phyloP scores from a whole-genome alignment of 1,140 invertebrate species.

The Hyles vespertilio region DNA sequence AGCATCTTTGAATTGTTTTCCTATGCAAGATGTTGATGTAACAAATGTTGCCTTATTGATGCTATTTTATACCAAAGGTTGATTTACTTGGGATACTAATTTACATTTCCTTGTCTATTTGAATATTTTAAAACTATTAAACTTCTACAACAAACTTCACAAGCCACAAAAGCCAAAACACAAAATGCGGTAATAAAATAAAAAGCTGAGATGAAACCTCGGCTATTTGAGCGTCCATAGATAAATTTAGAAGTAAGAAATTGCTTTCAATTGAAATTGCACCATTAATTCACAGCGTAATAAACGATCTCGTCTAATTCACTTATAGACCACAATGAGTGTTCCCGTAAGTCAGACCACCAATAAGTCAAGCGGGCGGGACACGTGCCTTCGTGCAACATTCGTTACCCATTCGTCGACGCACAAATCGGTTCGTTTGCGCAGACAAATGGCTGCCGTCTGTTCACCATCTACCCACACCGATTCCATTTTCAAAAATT shows the following conservation, averaged over 20 bases:
- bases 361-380: constrained; percentile 59
- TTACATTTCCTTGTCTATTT: too few relatives aligned
- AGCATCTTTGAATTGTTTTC: not conserved
- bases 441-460: constrained; percentile 66
- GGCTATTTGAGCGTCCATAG: too few relatives aligned
- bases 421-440: constrained; percentile 72
- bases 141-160: too few relatives aligned
- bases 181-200: too few relatives aligned
- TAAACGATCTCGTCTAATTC: constrained; percentile 31
- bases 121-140: too few relatives aligned
- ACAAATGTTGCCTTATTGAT: too few relatives aligned
- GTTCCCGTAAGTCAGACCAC: constrained; percentile 40
- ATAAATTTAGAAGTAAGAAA: too few relatives aligned
- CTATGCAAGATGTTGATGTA: too few relatives aligned
- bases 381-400: constrained; percentile 57
- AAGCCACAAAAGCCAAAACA: too few relatives aligned
- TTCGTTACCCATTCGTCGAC: constrained; percentile 65
- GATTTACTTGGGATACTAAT: not conserved
- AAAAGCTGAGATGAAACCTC: too few relatives aligned
- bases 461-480: constrained; percentile 42
- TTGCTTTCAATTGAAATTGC: constrained; percentile 1
- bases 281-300: not conserved
- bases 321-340: constrained; percentile 50
- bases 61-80: not conserved
- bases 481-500: constrained; percentile 64